phyloP scores from a whole-genome alignment of 2,797 vertebrate genomes.

The Choloepus didactylus region DNA sequence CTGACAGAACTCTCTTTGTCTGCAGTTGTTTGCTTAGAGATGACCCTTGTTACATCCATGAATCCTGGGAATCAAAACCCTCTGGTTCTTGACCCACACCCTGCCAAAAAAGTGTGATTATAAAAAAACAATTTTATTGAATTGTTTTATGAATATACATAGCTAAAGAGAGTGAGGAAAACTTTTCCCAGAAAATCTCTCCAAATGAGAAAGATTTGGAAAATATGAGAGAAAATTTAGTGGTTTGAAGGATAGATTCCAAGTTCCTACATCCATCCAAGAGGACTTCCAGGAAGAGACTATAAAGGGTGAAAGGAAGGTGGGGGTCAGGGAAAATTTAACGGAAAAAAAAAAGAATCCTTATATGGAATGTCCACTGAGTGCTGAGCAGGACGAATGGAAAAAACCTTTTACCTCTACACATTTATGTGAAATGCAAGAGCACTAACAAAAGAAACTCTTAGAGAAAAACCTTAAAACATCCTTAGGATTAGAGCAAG shows the following conservation, averaged over 20 bases:
- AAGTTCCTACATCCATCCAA: background rate
- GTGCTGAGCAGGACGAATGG: background rate
- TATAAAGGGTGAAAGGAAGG: background rate
- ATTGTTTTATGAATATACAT: background rate
- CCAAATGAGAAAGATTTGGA: background rate
- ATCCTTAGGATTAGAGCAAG: background rate
- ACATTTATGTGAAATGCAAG: background rate
- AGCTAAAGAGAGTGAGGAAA: background rate
- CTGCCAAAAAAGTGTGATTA: background rate
- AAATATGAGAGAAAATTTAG: background rate
- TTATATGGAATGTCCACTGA: background rate
- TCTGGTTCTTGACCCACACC: background rate
- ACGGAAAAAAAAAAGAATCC: background rate
- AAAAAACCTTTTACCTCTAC: background rate
- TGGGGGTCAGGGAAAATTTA: background rate
- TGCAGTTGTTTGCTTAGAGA: conserved; percentile 33
- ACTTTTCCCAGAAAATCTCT: background rate
- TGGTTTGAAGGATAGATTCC: background rate
- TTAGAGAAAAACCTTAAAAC: background rate
- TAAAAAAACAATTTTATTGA: background rate
- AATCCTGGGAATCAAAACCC: background rate
- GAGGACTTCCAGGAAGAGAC: background rate
- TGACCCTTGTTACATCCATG: background rate
- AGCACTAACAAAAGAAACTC: background rate
- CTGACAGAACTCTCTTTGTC: conserved; percentile 29